phyloP scores from a whole-genome alignment of 2,113 vertebrate species.

The Actenoides lindsayi region DNA sequence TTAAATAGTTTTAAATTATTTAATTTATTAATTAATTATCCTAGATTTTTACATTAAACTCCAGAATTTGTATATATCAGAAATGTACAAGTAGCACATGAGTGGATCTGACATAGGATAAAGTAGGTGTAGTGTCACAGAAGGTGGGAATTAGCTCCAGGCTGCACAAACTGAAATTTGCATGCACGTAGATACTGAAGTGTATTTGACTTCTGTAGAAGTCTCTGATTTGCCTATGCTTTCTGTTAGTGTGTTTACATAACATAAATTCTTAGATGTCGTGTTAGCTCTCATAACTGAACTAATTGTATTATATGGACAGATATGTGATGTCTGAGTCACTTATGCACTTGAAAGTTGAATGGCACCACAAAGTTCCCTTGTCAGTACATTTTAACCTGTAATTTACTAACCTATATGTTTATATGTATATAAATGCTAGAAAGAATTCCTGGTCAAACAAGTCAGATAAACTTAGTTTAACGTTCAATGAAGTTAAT shows the following conservation, averaged over 20 bases:
- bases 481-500: neutral
- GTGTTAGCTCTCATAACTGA: neutral
- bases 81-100: neutral
- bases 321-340: neutral
- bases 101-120: neutral
- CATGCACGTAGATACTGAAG: neutral
- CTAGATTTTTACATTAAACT: neutral
- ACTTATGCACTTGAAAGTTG: neutral
- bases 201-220: neutral
- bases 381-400: neutral
- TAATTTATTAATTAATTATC: too few relatives aligned
- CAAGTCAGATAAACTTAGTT: neutral
- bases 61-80: neutral
- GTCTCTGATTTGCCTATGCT: neutral
- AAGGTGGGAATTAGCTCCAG: neutral
- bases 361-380: neutral
- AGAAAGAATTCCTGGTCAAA: neutral
- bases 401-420: neutral
- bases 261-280: neutral
- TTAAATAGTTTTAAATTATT: too few relatives aligned
- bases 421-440: neutral
- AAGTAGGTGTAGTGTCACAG: rapidly evolving
- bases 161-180: neutral
- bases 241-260: neutral
- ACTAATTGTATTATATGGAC: neutral